phyloP scores from a whole-genome alignment of 1,140 invertebrate species.

The Atta colombica region DNA sequence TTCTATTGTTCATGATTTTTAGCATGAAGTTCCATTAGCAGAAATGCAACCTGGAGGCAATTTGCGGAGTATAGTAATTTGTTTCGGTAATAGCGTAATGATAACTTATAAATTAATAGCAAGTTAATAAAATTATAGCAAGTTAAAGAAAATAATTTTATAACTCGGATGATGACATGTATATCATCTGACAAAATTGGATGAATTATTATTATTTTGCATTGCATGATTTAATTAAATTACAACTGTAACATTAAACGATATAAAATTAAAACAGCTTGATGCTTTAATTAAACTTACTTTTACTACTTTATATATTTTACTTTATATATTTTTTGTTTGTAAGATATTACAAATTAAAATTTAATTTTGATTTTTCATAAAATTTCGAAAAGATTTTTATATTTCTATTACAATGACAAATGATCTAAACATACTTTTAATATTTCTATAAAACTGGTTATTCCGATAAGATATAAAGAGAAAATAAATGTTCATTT shows the following conservation, averaged over 20 bases:
- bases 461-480: background rate
- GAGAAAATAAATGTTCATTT: background rate
- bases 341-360: background rate
- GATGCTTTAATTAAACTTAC: background rate
- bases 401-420: background rate
- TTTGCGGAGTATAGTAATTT: conserved; percentile 15
- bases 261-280: conserved; percentile 13
- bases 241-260: background rate
- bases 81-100: background rate
- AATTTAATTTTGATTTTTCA: background rate
- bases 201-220: background rate
- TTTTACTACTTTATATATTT: background rate
- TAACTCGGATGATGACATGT: background rate
- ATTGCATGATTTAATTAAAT: background rate
- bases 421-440: background rate
- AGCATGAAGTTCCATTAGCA: background rate
- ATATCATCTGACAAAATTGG: background rate
- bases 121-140: conserved; percentile 7
- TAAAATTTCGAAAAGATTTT: background rate
- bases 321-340: background rate
- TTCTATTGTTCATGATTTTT: background rate
- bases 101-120: background rate
- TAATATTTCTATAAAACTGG: background rate
- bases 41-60: background rate
- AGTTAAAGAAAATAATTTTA: conserved; percentile 22